These are phyloP conservation scores for Lanius collurio DNA, from an alignment of 2,113 vertebrate species.

Conservation along the genomic window DNA sequence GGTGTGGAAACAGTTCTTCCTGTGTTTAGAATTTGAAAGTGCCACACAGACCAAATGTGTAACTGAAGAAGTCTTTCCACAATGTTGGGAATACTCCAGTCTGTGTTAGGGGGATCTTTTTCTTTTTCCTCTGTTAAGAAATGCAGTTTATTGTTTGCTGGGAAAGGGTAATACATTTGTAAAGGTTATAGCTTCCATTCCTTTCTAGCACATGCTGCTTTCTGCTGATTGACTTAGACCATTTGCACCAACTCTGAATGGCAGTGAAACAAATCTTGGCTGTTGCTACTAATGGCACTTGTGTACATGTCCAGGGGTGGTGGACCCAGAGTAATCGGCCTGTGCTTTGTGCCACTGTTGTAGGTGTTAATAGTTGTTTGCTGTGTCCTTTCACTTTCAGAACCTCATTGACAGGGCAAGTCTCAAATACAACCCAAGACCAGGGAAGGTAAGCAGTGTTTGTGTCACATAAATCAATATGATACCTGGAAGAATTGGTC, in stretches of 20 bases:
- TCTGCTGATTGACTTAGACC: neutral
- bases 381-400: conserved; percentile 69
- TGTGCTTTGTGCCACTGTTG: neutral
- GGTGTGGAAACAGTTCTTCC: neutral
- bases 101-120: neutral
- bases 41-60: rapidly evolving
- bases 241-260: neutral
- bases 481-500: neutral
- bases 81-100: neutral
- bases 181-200: neutral
- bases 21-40: neutral
- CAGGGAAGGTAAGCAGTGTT: conserved; percentile 76
- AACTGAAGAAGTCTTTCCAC: neutral
- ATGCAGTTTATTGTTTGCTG: neutral
- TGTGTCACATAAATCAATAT: neutral
- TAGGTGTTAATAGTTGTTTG: neutral
- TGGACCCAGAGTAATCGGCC: neutral
- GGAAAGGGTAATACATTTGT: neutral
- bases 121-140: neutral
- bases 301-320: neutral
- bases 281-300: neutral
- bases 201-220: neutral
- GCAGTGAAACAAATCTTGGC: neutral
- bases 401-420: conserved; percentile 56
- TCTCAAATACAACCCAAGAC: conserved; percentile 77